Conservation (phyloP, 2,797 vertebrate species). For the Lerista edwardsae region DNA sequence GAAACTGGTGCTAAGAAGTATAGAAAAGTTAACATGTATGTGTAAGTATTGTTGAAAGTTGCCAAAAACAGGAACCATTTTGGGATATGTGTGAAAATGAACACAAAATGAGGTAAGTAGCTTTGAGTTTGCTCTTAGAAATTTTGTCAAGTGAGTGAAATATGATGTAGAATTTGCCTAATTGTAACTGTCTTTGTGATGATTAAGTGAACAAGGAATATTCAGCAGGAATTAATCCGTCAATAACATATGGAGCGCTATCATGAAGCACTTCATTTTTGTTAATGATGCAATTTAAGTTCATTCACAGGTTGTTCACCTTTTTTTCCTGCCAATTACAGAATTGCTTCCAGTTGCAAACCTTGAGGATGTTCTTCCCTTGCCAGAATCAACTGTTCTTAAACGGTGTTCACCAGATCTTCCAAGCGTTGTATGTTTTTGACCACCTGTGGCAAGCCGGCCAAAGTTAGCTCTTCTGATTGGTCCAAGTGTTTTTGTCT, state of each 20-base stretch:
- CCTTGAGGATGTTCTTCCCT: neutral
- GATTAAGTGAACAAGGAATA: neutral
- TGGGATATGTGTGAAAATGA: neutral
- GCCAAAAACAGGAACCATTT: neutral
- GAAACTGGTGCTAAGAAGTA: neutral
- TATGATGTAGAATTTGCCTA: neutral
- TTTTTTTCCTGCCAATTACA: neutral
- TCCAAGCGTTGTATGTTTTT: neutral
- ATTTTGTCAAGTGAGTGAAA: neutral
- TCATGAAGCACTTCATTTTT: neutral
- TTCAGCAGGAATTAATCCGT: neutral
- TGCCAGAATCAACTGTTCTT: neutral
- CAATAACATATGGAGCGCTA: neutral
- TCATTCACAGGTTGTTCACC: neutral
- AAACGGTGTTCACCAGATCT: neutral
- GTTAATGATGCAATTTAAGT: neutral
- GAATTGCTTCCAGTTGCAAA: neutral
- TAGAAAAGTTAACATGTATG: neutral
- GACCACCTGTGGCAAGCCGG: neutral
- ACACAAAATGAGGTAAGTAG: neutral
- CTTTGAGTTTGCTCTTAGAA: neutral
- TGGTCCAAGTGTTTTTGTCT: neutral
- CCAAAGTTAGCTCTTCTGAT: neutral
- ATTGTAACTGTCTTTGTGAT: neutral
- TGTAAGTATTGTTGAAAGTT: neutral